A percentile compares a stretch with the other conserved stretches of the same genome.
These are phyloP conservation scores for Onthophagus taurus DNA, from an alignment of 1,140 invertebrate genomes.

Conservation along the genomic window DNA sequence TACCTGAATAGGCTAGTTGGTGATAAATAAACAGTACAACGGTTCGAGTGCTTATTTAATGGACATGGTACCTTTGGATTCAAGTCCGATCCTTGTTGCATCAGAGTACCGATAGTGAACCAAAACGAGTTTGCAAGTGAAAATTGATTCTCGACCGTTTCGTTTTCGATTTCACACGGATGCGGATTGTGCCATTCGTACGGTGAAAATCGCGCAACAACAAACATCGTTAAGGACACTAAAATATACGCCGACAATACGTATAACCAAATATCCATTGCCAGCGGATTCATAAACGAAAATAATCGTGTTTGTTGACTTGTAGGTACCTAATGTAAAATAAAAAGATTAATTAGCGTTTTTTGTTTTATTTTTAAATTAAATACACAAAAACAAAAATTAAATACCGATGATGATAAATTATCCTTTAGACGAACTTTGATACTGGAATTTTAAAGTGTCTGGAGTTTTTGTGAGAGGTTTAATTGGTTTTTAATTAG, in stretches of 20 bases:
- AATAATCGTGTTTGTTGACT: slow-evolving; percentile 68
- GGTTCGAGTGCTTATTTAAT: slow-evolving; percentile 11
- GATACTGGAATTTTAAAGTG: too few relatives aligned
- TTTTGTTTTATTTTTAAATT: too few relatives aligned
- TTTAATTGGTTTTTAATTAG: too few relatives aligned
- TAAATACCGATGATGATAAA: too few relatives aligned
- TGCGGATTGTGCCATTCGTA: slow-evolving; percentile 74
- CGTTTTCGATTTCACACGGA: slow-evolving; percentile 54
- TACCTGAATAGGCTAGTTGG: slow-evolving; percentile 9
- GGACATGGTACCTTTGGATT: slow-evolving; percentile 61
- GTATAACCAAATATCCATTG: slow-evolving; percentile 75
- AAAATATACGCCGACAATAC: slow-evolving; percentile 67
- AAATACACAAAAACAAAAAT: too few relatives aligned
- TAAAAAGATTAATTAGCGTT: too few relatives aligned
- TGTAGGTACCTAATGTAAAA: slow-evolving; percentile 43
- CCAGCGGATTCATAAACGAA: slow-evolving; percentile 80
- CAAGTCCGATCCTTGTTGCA: slow-evolving; percentile 88
- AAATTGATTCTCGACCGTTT: slow-evolving; percentile 54
- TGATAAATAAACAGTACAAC: slow-evolving; percentile 12
- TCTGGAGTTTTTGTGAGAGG: too few relatives aligned
- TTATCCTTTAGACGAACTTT: too few relatives aligned
- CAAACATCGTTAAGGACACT: slow-evolving; percentile 73
- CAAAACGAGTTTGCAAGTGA: slow-evolving; percentile 65
- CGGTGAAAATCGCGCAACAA: slow-evolving; percentile 70
- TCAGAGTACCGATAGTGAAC: slow-evolving; percentile 82